phyloP scores from a whole-genome alignment of 2,113 vertebrate genomes.

The Corydoras maculifer region DNA sequence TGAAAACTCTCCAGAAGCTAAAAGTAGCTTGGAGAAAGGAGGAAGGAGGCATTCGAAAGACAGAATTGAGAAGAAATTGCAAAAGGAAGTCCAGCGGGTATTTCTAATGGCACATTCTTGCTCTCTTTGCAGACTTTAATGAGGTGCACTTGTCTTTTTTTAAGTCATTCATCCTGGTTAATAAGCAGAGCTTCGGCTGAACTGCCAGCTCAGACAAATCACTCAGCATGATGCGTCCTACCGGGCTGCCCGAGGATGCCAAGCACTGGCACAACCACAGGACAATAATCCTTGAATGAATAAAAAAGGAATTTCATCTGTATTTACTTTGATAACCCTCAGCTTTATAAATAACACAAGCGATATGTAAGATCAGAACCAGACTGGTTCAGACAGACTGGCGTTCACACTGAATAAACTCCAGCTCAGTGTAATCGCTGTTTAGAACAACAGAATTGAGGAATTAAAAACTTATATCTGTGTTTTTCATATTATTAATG shows the following conservation, averaged over 20 bases:
- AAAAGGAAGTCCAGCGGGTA: slow-evolving; percentile 24
- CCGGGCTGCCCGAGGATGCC: too few relatives aligned
- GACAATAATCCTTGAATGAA: not conserved
- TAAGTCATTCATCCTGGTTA: slow-evolving; percentile 68
- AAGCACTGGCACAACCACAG: not conserved
- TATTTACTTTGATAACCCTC: not conserved
- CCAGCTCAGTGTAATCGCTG: too few relatives aligned
- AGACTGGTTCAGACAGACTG: too few relatives aligned
- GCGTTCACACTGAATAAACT: too few relatives aligned
- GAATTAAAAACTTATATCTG: too few relatives aligned
- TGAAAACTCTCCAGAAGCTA: slow-evolving; percentile 36
- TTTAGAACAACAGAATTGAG: too few relatives aligned
- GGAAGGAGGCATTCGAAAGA: slow-evolving; percentile 22
- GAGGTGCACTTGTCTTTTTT: slow-evolving; percentile 55
- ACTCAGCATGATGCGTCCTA: not conserved
- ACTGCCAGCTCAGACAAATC: slow-evolving; percentile 46
- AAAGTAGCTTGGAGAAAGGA: slow-evolving; percentile 22
- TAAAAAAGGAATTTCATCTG: not conserved
- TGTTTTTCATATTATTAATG: too few relatives aligned
- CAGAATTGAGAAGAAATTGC: slow-evolving; percentile 20
- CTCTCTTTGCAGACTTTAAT: slow-evolving; percentile 54
- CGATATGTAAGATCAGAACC: too few relatives aligned
- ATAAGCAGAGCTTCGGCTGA: slow-evolving; percentile 56
- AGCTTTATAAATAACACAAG: too few relatives aligned
- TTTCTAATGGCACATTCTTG: slow-evolving; percentile 52